Evolutionary conservation across 2,888 invertebrate genomes (phyloP).

Genomic region (Trileptium ribeirensis): DNA sequence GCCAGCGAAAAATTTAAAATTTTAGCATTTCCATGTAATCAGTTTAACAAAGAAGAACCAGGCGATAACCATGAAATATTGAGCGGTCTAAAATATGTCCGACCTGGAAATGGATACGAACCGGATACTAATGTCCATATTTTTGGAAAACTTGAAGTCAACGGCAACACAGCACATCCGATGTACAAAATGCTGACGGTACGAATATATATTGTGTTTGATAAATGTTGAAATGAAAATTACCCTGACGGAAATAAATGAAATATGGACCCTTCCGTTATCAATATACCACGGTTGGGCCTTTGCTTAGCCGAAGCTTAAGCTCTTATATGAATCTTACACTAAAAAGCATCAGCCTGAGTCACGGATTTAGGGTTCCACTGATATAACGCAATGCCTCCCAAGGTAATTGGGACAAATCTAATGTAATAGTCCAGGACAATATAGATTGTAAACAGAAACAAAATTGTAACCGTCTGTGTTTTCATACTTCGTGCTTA

Average conservation of each 20-base stretch:
- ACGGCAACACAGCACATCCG: constrained; percentile 49
- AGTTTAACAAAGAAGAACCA: constrained; percentile 49
- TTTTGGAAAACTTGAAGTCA: constrained; percentile 49
- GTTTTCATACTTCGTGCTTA: too few species aligned
- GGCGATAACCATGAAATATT: constrained; percentile 50
- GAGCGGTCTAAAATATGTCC: constrained; percentile 47
- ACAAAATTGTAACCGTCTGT: too few species aligned
- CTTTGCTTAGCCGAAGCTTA: too few species aligned
- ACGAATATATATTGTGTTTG: too few species aligned
- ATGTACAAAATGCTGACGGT: constrained; percentile 50
- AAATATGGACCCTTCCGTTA: neutral
- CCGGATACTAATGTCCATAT: constrained; percentile 49
- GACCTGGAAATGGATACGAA: constrained; percentile 49
- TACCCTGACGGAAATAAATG: neutral
- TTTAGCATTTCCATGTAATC: constrained; percentile 50
- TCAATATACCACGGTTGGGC: too few species aligned
- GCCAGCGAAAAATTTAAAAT: constrained; percentile 25
- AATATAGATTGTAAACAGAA: too few species aligned
- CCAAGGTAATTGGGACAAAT: too few species aligned
- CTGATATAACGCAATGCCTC: too few species aligned
- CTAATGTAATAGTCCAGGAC: too few species aligned
- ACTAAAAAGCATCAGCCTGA: too few species aligned
- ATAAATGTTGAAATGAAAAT: neutral
- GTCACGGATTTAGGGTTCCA: too few species aligned
- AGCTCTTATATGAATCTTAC: too few species aligned